Percentiles rank a stretch among this genome's conserved stretches.
These are phyloP conservation scores for Sarcophaga peregrina DNA, from an alignment of 1,140 invertebrate genomes.

Conservation along the genomic window DNA sequence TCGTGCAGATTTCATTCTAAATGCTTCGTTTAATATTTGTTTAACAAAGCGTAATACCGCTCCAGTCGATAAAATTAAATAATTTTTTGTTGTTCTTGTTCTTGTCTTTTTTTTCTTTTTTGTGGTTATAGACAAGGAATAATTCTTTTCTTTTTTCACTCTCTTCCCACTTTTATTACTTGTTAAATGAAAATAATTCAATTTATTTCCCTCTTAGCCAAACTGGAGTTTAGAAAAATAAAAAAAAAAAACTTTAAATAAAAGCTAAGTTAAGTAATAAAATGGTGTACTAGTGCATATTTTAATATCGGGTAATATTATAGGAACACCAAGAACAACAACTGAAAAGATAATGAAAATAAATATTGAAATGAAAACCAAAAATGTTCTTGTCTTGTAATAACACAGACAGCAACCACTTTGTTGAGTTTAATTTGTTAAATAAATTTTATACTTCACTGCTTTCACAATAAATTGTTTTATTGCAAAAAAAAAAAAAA, in stretches of 20 bases:
- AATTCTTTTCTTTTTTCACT: too few relatives aligned
- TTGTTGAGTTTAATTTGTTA: slow-evolving; percentile 22
- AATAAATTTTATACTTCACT: slow-evolving; percentile 20
- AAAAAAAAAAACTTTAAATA: neutral
- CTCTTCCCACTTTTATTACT: slow-evolving; percentile 12
- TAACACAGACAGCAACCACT: neutral
- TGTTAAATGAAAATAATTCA: slow-evolving; percentile 13
- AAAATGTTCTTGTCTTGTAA: slow-evolving; percentile 6
- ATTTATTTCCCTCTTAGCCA: neutral
- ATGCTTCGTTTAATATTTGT: slow-evolving; percentile 25
- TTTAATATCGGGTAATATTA: too few relatives aligned
- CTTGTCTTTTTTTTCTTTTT: neutral
- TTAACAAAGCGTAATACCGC: slow-evolving; percentile 17
- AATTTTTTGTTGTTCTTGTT: neutral
- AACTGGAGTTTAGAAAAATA: neutral
- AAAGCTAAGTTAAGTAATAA: neutral
- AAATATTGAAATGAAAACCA: neutral
- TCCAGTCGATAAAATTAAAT: neutral
- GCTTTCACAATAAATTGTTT: neutral
- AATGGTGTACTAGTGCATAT: neutral
- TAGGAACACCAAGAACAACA: too few relatives aligned
- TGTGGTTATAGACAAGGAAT: neutral
- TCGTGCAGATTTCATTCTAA: neutral
- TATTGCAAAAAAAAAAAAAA: neutral
- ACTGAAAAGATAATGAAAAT: too few relatives aligned